Evolutionary conservation across 2,888 invertebrate genomes (phyloP), one percentile per base, ranked within the genome.

Genomic region (Escarpia spicata): DNA sequence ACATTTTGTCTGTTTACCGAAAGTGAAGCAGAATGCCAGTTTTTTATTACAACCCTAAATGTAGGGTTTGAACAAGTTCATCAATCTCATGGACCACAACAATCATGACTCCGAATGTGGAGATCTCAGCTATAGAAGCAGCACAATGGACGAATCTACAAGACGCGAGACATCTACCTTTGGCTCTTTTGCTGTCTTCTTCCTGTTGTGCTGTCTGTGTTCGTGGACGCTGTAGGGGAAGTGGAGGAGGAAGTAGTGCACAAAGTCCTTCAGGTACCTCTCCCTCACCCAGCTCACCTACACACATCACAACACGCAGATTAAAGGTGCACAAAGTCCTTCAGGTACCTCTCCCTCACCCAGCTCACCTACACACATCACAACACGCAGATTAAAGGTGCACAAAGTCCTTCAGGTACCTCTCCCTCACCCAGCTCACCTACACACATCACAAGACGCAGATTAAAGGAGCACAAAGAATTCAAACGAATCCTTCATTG

Each of bases 161-260:
- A 12, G 4, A 44, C 45, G 91, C 15, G 37, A 91, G 45, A 4
- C n/a, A n/a, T 91, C 19, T 31, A 43, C 44, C 52, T 91, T 91
- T 37, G 91, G 91, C 91, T 44, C 15, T 43, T 58, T 93, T 89
- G 44, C 31, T 6, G 52, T 43, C 90, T 92, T 92, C 45, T 91
- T 90, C 91, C 92, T 92, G 37, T 60, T 52, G 15, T 52, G 44
- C 15, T 90, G 52, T 19, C 37, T 43, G 26, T 26, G 6, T 37
- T 92, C 92, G 90, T 94, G 94, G 15, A 94, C 93, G 92, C 93
- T 92, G 93, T 94, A 95, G 9, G 95, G 95, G 92, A 95, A 95
- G 92, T 93, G 92, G 43, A 93, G 92, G 93, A 95, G 91, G 93
- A 95, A 95, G 93, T 95, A 94, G 15, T 94, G 93, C 31, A 93